Base-by-base conservation (phyloP, 1,140 invertebrate genomes). In the Luehdorfia chinensis region DNA sequence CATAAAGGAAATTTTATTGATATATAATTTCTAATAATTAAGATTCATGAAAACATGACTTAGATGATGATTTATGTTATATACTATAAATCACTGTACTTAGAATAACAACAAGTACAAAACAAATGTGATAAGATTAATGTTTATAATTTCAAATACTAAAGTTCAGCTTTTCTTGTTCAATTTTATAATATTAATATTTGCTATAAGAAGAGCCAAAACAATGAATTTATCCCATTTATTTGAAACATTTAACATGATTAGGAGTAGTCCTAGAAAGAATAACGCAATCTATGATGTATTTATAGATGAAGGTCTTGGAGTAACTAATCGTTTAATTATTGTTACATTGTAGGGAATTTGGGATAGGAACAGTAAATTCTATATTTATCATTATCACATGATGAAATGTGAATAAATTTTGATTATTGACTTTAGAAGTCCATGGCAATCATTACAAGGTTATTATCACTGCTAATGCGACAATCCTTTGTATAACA, bases 241-340 rank as follows among this genome's bases (percentile, higher is more conserved):
- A n/a, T n/a, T n/a, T 21, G 19, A 21, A 7, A 21, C 19, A 21
- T 21, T n/a, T n/a, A n/a, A n/a, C n/a, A n/a, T n/a, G n/a, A n/a
- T n/a, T n/a, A n/a, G n/a, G n/a, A n/a, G n/a, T n/a, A n/a, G n/a
- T n/a, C n/a, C n/a, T n/a, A n/a, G n/a, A n/a, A n/a, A n/a, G n/a
- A n/a, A n/a, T n/a, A n/a, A n/a, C n/a, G n/a, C n/a, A n/a, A n/a
- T n/a, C n/a, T n/a, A n/a, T 32, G 45, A 45, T 44, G 41, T 78
- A 81, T 79, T 83, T 74, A 63, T 83, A 77, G 77, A 66, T 56
- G 74, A 79, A 83, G 78, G 78, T 75, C 74, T 77, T 46, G 58
- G 67, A 60, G 60, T 62, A 37, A 53, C 34, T 33, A 48, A 28
- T 45, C 18, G 50, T 33, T n/a, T 73, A 69, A 75, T 79, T 52